Evolutionary conservation across 2,113 vertebrate species (phyloP).

Genomic region (Hippopotamus amphibius): DNA sequence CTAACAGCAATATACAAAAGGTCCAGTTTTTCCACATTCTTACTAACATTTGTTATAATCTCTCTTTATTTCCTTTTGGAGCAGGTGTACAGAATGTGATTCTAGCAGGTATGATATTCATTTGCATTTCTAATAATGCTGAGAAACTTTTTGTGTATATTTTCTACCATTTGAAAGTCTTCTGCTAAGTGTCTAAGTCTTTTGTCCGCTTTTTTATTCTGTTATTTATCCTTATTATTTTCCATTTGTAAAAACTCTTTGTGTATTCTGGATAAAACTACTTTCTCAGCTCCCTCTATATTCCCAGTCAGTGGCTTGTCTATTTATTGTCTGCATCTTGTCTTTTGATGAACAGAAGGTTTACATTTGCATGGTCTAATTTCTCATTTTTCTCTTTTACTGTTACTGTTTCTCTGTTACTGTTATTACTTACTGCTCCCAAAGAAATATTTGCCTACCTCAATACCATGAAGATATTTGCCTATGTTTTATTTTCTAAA

Average conservation of each 20-base stretch:
- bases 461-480: neutral
- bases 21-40: neutral
- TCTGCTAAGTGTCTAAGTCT: neutral
- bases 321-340: neutral
- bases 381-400: neutral
- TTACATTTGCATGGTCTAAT: slow-evolving; percentile 1
- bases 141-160: neutral
- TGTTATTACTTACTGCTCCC: neutral
- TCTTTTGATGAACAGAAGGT: neutral
- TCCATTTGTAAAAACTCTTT: slow-evolving; percentile 8
- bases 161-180: neutral
- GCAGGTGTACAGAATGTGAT: neutral
- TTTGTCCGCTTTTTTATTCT: neutral
- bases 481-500: neutral
- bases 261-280: neutral
- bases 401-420: neutral
- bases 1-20: neutral
- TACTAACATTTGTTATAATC: neutral
- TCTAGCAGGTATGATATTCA: slow-evolving; percentile 30
- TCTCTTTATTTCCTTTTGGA: neutral
- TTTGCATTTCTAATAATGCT: slow-evolving; percentile 42
- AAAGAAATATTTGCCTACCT: neutral
- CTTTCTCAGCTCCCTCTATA: neutral
- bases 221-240: neutral
- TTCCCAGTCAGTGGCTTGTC: neutral